Conservation (phyloP, 2,113 vertebrate genomes). For the Ascaphus truei region DNA sequence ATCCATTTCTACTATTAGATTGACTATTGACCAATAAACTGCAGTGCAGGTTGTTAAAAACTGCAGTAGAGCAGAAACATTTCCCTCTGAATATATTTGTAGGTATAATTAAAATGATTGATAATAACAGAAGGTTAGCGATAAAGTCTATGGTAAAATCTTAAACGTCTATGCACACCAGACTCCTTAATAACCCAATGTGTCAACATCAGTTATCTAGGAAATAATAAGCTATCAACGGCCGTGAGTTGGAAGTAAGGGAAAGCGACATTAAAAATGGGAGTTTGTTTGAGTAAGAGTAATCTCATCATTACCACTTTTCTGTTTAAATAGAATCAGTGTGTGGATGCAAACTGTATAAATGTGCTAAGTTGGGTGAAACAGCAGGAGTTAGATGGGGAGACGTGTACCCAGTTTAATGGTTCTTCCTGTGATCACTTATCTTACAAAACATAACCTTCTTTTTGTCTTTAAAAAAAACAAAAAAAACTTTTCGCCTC, state of each 20-base stretch:
- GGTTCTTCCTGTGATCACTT: too few species aligned
- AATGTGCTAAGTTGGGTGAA: too few species aligned
- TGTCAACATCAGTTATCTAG: background rate
- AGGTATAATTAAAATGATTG: slow-evolving; percentile 20
- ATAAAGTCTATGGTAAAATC: background rate
- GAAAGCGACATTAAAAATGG: background rate
- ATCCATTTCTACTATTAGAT: background rate
- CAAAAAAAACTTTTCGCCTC: too few species aligned
- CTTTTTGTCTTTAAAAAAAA: too few species aligned
- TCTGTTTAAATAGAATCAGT: too few species aligned
- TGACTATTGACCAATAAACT: slow-evolving; percentile 7
- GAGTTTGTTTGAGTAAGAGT: background rate
- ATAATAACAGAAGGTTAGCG: slow-evolving; percentile 8
- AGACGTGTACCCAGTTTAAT: too few species aligned
- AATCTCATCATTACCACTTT: background rate
- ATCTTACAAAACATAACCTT: background rate
- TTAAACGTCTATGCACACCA: background rate
- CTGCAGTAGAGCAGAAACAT: background rate
- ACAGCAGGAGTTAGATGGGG: too few species aligned
- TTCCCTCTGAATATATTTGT: slow-evolving; percentile 12
- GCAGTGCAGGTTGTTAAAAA: background rate
- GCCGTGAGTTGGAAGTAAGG: background rate
- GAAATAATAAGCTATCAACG: background rate
- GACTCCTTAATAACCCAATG: background rate
- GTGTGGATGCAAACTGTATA: too few species aligned